Evolutionary conservation across 2,113 vertebrate species (phyloP).

Genomic region (Vimba vimba): DNA sequence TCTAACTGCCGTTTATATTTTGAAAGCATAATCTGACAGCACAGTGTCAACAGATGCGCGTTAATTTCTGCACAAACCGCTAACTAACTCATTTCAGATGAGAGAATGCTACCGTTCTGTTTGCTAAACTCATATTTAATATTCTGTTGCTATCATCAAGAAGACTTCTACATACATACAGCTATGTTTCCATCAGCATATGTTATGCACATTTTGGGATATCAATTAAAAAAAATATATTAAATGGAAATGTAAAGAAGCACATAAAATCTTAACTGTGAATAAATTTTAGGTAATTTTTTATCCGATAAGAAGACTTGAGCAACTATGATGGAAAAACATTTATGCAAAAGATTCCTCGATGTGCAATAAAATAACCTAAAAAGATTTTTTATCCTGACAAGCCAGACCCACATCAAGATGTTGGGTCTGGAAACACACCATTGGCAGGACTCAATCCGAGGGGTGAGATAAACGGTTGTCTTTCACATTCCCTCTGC

Average conservation of each 20-base stretch:
- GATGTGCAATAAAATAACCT: not conserved
- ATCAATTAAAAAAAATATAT: not conserved
- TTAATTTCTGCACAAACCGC: not conserved
- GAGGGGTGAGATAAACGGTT: no score
- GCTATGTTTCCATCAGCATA: not conserved
- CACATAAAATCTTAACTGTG: not conserved
- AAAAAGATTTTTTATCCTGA: no score
- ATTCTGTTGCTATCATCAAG: not conserved
- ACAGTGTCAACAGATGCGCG: not conserved
- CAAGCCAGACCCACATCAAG: no score
- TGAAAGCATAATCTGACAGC: slow-evolving; percentile 15
- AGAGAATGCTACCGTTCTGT: not conserved
- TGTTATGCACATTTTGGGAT: not conserved
- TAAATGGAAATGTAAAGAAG: not conserved
- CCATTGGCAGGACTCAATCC: no score
- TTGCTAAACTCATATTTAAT: slow-evolving; percentile 10
- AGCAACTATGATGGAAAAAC: not conserved
- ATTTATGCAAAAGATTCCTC: not conserved
- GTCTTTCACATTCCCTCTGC: no score
- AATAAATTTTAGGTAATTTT: not conserved
- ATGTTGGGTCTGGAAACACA: no score
- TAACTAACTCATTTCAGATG: slow-evolving; percentile 15
- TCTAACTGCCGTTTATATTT: not conserved
- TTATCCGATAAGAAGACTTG: not conserved
- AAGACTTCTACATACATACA: not conserved